Evolutionary conservation across 1,140 invertebrate species (phyloP).

Genomic region (Bombus vancouverensis): DNA sequence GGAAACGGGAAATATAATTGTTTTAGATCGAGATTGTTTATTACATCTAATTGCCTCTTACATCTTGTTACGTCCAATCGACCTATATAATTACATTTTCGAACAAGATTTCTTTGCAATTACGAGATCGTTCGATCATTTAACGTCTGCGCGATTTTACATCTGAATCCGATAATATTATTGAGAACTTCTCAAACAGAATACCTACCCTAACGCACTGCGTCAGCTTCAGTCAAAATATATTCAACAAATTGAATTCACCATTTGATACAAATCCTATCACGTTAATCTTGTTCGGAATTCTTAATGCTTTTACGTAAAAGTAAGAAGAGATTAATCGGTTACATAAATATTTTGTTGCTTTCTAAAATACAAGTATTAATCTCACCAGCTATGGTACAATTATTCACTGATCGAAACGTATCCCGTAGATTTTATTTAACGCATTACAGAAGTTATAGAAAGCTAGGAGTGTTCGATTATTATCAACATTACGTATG

Average conservation of each 20-base stretch:
- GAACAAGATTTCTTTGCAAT: not conserved
- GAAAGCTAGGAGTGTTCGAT: too few species aligned
- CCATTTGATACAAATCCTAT: not conserved
- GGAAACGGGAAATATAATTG: not conserved
- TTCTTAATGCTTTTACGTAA: not conserved
- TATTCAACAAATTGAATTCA: not conserved
- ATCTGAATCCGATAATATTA: not conserved
- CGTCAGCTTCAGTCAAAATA: not conserved
- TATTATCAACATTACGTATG: too few species aligned
- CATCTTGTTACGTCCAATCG: not conserved
- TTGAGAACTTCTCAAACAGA: not conserved
- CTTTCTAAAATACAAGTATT: not conserved
- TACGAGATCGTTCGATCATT: not conserved
- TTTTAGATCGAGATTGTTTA: not conserved
- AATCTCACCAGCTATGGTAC: not conserved
- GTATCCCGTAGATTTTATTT: too few species aligned
- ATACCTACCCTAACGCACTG: conserved; percentile 9
- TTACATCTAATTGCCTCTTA: not conserved
- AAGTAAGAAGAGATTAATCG: not conserved
- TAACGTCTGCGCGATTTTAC: not conserved
- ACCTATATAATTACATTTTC: not conserved
- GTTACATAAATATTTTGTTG: too few species aligned
- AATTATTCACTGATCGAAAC: not conserved
- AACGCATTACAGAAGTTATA: too few species aligned
- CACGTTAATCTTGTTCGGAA: too few species aligned